Base-by-base conservation (phyloP, 2,113 vertebrate genomes). In the Dicentrarchus labrax region DNA sequence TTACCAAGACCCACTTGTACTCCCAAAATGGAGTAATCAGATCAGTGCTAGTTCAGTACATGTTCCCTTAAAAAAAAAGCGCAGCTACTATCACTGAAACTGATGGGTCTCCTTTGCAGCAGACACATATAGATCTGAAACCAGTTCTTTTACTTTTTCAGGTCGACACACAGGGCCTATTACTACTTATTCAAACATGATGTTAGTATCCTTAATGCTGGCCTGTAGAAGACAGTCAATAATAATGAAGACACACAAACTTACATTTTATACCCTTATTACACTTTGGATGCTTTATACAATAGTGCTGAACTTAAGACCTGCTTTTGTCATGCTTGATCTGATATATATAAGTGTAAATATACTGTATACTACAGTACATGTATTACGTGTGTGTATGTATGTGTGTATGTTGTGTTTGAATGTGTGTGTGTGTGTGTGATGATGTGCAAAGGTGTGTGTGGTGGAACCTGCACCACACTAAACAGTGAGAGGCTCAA, bases 221-320 rank as follows among this genome's bases (percentile, higher is more conserved):
- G 86, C 91, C 90, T 85, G 83, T 77, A 80, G 62, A 85, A 87
- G 85, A 90, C 76, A 82, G 82, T 86, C 88, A 79, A 89, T 83
- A 88, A 82, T 87, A 80, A 87, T 82, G 80, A 91, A 79, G 72
- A 93, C 85, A 86, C 86, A 91, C 84, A 89, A 82, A 91, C 77
- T 85, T 88, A 91, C 88, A 93, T 88, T 77, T 90, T 93, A 90
- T 91, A 93, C 88, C 89, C 89, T 92, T 93, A 90, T 92, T 93
- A 93, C 93, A 94, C 87, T 91, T 93, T 91, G 89, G 92, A 94
- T 94, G 89, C 91, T 94, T 94, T 94, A 66, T 94, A 95, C 93
- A 95, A 94, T 94, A 94, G 92, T 93, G 92, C 92, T 93, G 88
- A 95, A 95, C 92, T 93, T 93, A 95, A 95, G 94, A 95, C 94